Base-by-base conservation (phyloP, 2,797 vertebrate species). In the Macropodus opercularis region DNA sequence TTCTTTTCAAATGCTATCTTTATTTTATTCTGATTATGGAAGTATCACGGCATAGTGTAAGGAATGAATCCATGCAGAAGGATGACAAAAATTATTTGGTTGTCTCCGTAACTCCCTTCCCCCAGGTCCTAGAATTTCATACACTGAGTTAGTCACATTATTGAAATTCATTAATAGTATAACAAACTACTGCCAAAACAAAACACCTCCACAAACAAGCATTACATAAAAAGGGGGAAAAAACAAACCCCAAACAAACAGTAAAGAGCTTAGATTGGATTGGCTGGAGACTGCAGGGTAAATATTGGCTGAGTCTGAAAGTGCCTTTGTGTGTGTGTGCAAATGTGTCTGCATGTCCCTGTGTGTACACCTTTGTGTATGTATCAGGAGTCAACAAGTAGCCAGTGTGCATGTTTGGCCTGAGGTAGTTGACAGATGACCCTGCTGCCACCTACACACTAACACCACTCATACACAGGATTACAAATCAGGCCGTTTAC, bases 181-280 rank as follows among this genome's bases (percentile, higher is more conserved):
- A 71, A 17, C 34, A 57, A 72, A 71, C 46, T 48, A 58, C 71
- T 69, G 75, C 27, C 59, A 77, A 75, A 71, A 64, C 39, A 70
- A 76, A 71, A 78, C 72, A 80, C 53, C 54, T 77, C 39, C 23
- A 65, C 24, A 85, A 76, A 78, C 34, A 65, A 64, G 58, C 43
- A 38, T 39, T 58, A 63, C 21, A 58, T 54, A 70, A 47, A 55
- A 68, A 62, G 57, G 13, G 47, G 56, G 64, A 48, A 40, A 41
- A 72, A 53, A 48, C 49, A 65, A 68, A 49, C 63, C 57, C 56
- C 46, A 70, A 74, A 81, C 61, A 83, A 84, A 78, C 67, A 85
- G 81, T 78, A 86, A 77, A 86, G 78, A 79, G 77, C 80, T 84
- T 75, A 83, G 78, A 80, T 70, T 79, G 80, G 77, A 73, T 70